Base-by-base conservation (phyloP, 2,113 vertebrate genomes). In the Spermophilus dauricus region DNA sequence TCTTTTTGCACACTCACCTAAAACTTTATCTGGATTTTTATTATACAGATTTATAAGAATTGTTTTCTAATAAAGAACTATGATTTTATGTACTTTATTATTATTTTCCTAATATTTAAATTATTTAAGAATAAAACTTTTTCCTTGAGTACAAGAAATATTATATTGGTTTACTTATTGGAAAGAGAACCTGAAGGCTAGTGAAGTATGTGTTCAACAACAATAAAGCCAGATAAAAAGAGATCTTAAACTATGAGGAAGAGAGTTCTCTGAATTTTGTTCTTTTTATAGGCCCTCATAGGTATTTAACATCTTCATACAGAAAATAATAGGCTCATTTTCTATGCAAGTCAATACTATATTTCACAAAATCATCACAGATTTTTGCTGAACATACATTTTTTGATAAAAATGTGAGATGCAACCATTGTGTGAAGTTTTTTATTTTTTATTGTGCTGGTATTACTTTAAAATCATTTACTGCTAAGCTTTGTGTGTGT, bases 51-150 rank as follows among this genome's bases (percentile, higher is more conserved):
- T 48, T 45, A n/a, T 87, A 80, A 80, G 7, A 42, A 51, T 51
- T 80, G 51, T 70, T 94, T 85, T 67, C 7, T 20, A 88, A 56
- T 90, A 39, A 10, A 37, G 72, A 51, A 34, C 0, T 53, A n/a
- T 88, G 4, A 58, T 61, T 86, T 3, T 51, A n/a, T 8, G 28
- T 82, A 82, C 5, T 48, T 93, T 58, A 17, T 69, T 69, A 32
- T 16, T 53, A 24, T n/a, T 51, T 0, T 78, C 45, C 14, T 75
- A 39, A 5, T 86, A 4, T 75, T 42, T 78, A 76, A 61, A 48
- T 37, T 76, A 77, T 32, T 93, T 69, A 48, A 77, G 73, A 93
- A 69, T 67, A 53, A 93, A 92, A 91, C 28, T 48, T 32, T 6
- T 28, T 11, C 6, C 51, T 81, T 86, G 14, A 92, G 4, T 77